A percentile compares a stretch with the other conserved stretches of the same genome.
Conservation (phyloP, 2,797 vertebrate species). For the Delichon dasypus region DNA sequence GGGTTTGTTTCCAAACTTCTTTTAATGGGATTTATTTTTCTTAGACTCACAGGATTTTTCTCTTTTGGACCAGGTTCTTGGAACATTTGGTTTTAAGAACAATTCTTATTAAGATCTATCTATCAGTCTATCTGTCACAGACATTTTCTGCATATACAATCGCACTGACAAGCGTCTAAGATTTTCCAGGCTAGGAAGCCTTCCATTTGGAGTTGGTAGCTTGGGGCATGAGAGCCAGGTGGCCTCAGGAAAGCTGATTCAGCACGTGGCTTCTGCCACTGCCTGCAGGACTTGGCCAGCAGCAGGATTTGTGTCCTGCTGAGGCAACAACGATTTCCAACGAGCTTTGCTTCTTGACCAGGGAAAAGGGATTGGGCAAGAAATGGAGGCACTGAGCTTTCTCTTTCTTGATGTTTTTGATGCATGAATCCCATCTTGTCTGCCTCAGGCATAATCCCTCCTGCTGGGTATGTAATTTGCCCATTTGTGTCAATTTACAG, state of each 20-base stretch:
- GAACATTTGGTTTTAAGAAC: constrained; percentile 25
- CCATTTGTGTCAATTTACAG: constrained; percentile 57
- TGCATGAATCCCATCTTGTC: background rate
- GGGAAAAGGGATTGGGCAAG: background rate
- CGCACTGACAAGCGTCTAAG: background rate
- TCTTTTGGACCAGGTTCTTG: constrained; percentile 1
- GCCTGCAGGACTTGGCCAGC: constrained; percentile 1
- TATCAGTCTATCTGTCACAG: constrained; percentile 9
- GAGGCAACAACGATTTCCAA: background rate
- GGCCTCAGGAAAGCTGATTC: constrained; percentile 46
- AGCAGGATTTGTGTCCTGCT: constrained; percentile 1
- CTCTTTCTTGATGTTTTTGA: background rate
- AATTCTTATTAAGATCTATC: constrained; percentile 5
- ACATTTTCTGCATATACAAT: background rate
- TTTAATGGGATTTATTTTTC: background rate
- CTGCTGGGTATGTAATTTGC: constrained; percentile 38
- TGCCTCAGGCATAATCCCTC: constrained; percentile 9
- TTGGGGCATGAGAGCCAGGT: constrained; percentile 27
- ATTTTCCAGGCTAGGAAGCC: constrained; percentile 19
- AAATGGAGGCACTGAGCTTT: background rate
- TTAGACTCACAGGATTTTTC: background rate
- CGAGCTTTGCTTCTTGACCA: constrained; percentile 22
- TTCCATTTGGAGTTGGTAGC: constrained; percentile 35
- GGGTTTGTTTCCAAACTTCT: background rate
- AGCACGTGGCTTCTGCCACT: constrained; percentile 13